Evolutionary conservation across 2,888 invertebrate species (phyloP), one percentile per base, ranked within the genome.

Genomic region (Parelbella ahira): DNA sequence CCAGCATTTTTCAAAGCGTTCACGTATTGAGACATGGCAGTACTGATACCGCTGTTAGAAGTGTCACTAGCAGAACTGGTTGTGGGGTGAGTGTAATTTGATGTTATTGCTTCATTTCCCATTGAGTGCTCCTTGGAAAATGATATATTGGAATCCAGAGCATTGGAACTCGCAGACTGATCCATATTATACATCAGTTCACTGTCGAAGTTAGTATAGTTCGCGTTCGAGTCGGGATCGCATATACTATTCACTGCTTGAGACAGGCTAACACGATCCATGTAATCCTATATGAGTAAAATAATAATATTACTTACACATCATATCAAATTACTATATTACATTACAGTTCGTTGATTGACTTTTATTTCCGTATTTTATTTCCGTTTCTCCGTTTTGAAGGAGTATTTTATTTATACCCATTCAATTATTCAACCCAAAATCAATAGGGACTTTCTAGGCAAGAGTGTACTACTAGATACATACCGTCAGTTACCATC

Each of bases 1-100:
- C 83, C 87, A 11, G 82, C 88, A 49, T 59, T 86, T 60, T 88
- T 88, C 28, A 80, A 65, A 1, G 79, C 88, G 48, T 78, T 88
- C n/a, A 82, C 88, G 48, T 80, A 88, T 63, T 87, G 84, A 1
- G 87, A 83, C 84, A 88, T 81, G 1, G 83, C 82, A 6, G 68
- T 77, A 39, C 72, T 71, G 15, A 84, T 76, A 10, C 71, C 76
- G 24, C 64, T 60, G 2, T 63, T 63, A 2, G 59, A 56, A 9
- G 58, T 55, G 24, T 74, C 73, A 33, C 54, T 66, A 2, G 58
- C 48, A 4, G 71, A 57, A 39, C 56, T 69, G 19, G 62, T 69
- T 1, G 68, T 56, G n/a, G 63, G 61, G 2, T 71, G 56, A 2
- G 71, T 53, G 45, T 73, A 82, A 48, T 65, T 76, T 2, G 75